A percentile compares a stretch with the other conserved stretches of the same genome.
phyloP scores from a whole-genome alignment of 2,888 invertebrate genomes.

The Machimus atricapillus region DNA sequence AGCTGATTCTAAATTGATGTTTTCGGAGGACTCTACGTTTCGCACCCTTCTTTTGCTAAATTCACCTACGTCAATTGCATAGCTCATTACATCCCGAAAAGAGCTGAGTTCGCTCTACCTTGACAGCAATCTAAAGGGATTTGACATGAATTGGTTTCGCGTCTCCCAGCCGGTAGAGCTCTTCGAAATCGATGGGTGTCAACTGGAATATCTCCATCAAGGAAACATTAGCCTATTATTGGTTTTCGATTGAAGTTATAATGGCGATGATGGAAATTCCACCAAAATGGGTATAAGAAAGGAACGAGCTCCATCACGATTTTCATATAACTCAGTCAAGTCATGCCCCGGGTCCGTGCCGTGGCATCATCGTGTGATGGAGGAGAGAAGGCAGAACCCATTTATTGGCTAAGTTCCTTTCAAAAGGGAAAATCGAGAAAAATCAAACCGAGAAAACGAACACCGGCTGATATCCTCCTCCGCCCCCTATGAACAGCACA shows the following conservation, averaged over 20 bases:
- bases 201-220: neutral
- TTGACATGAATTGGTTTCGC: neutral
- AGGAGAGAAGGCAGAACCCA: conserved; percentile 29
- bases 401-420: conserved; percentile 45
- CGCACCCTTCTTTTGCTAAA: neutral
- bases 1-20: neutral
- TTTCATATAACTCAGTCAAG: conserved; percentile 42
- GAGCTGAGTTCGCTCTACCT: neutral
- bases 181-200: neutral
- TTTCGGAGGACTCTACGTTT: neutral
- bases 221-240: conserved; percentile 20
- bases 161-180: neutral
- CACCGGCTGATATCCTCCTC: neutral
- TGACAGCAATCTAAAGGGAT: neutral
- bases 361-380: conserved; percentile 8
- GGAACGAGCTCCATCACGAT: neutral
- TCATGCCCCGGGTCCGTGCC: conserved; percentile 37
- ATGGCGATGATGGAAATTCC: neutral
- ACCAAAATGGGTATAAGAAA: neutral
- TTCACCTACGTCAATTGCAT: neutral
- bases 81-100: neutral
- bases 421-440: conserved; percentile 14
- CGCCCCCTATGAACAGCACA: conserved; percentile 7
- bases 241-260: conserved; percentile 5
- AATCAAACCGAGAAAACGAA: conserved; percentile 41